phyloP scores from a whole-genome alignment of 2,888 invertebrate species.

The Neocrepidodera transversa region DNA sequence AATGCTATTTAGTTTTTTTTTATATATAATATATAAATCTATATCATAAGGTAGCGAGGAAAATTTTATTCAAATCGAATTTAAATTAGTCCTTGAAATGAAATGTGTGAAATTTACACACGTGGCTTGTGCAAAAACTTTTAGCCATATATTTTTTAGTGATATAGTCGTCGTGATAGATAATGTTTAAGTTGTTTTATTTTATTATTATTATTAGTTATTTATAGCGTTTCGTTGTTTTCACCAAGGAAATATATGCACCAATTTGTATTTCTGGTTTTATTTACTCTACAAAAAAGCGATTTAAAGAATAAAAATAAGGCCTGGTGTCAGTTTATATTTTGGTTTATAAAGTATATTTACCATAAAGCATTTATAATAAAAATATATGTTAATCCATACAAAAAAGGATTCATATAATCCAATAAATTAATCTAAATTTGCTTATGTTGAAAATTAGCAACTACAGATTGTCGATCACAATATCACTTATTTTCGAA shows the following conservation, averaged over 20 bases:
- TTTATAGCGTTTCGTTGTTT: slow-evolving; percentile 39
- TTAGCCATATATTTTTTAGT: slow-evolving; percentile 46
- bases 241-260: slow-evolving; percentile 41
- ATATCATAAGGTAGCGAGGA: neutral
- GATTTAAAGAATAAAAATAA: no score
- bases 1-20: slow-evolving; percentile 11
- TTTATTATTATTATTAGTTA: slow-evolving; percentile 37
- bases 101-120: slow-evolving; percentile 7
- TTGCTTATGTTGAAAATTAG: no score
- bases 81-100: slow-evolving; percentile 1
- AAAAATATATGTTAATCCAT: no score
- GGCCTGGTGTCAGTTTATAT: no score
- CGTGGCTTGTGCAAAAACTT: slow-evolving; percentile 32
- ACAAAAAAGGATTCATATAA: no score
- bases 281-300: no score
- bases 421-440: no score
- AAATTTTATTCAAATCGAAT: neutral
- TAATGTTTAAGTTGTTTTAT: slow-evolving; percentile 39
- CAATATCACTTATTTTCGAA: no score
- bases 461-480: no score
- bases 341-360: no score
- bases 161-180: slow-evolving; percentile 47
- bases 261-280: slow-evolving; percentile 36
- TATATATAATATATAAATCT: no score
- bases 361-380: no score